phyloP scores from a whole-genome alignment of 2,888 invertebrate species.

The Nymphalis c-album region DNA sequence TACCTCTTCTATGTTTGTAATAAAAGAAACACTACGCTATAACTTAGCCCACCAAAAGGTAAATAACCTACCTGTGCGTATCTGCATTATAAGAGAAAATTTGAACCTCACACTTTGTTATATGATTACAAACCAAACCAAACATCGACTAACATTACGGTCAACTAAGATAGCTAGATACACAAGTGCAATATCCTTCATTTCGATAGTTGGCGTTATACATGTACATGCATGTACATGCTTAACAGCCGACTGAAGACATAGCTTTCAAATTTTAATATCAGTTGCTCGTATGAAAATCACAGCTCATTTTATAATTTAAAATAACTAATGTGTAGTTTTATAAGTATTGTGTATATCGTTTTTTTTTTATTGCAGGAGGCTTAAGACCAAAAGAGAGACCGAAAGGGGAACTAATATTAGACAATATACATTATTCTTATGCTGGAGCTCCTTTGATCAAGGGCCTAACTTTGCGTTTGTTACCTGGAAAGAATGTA shows the following conservation, averaged over 20 bases:
- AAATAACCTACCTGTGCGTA: background rate
- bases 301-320: too few relatives aligned
- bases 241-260: too few relatives aligned
- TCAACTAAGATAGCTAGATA: too few relatives aligned
- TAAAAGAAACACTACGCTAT: background rate
- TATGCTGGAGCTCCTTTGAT: slow-evolving; percentile 85
- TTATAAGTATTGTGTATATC: background rate
- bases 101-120: too few relatives aligned
- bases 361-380: slow-evolving; percentile 66
- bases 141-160: too few relatives aligned
- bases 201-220: too few relatives aligned
- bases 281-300: too few relatives aligned
- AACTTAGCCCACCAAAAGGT: background rate
- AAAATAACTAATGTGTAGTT: background rate
- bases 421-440: slow-evolving; percentile 87
- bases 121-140: too few relatives aligned
- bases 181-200: too few relatives aligned
- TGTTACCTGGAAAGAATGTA: slow-evolving; percentile 86
- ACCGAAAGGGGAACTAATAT: slow-evolving; percentile 86
- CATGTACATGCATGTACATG: too few relatives aligned
- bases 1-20: too few relatives aligned
- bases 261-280: too few relatives aligned
- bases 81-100: background rate
- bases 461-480: slow-evolving; percentile 83
- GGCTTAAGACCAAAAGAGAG: slow-evolving; percentile 80